These are phyloP conservation scores for Caloenas nicobarica DNA, from an alignment of 2,113 vertebrate species.

Conservation along the genomic window DNA sequence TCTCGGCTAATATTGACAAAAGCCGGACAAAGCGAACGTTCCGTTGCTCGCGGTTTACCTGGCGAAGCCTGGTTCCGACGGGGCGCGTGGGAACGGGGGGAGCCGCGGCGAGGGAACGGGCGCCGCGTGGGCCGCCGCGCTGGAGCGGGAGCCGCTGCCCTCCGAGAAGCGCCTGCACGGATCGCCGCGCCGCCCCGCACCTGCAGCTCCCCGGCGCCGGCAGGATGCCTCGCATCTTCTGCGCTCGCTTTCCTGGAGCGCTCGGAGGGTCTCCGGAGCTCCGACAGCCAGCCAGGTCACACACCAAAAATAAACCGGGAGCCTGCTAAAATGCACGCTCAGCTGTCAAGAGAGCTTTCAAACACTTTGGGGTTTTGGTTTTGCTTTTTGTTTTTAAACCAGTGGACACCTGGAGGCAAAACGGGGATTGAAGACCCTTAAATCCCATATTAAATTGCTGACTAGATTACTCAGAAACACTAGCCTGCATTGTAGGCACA, in stretches of 20 bases:
- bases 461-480: not conserved
- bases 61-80: not conserved
- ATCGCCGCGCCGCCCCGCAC: not conserved
- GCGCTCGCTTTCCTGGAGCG: not conserved
- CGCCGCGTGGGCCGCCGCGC: not conserved
- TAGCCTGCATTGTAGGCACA: not conserved
- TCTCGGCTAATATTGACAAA: not conserved
- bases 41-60: not conserved
- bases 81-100: accelerated
- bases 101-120: not conserved
- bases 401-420: not conserved
- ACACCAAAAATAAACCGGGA: not conserved
- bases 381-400: not conserved
- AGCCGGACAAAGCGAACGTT: not conserved
- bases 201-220: not conserved
- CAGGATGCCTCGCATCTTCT: not conserved
- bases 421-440: not conserved
- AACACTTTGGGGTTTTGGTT: not conserved
- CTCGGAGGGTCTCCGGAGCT: not conserved
- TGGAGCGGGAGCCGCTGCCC: not conserved
- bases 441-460: not conserved
- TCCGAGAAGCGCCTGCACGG: not conserved
- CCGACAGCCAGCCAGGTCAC: not conserved
- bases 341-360: not conserved
- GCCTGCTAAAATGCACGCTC: not conserved